These are phyloP conservation scores for Psylliodes chrysocephalus DNA, from an alignment of 2,888 invertebrate species.

Conservation along the genomic window DNA sequence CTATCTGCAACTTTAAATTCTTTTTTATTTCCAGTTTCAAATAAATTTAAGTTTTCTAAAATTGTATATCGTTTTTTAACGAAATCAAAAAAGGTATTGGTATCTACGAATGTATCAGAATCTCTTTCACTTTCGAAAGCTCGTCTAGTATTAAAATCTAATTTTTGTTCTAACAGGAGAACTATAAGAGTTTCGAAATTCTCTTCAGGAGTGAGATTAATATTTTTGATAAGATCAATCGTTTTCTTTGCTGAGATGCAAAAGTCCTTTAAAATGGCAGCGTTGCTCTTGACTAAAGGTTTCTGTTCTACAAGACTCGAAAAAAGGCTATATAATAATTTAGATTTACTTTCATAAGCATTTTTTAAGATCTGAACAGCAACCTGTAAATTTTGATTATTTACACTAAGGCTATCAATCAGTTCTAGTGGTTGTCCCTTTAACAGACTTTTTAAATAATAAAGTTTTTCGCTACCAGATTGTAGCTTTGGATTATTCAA, in stretches of 20 bases:
- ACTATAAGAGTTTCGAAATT: neutral
- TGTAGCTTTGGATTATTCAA: conserved; percentile 3
- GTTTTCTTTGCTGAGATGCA: neutral
- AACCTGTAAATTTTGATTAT: conserved; percentile 10
- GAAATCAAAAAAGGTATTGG: neutral
- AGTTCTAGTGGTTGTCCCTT: neutral
- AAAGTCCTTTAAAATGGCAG: neutral
- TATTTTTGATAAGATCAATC: conserved; percentile 1
- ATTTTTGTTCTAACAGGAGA: conserved; percentile 3
- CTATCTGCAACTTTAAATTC: too few relatives aligned
- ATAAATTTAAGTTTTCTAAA: neutral
- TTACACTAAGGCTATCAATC: conserved; percentile 3
- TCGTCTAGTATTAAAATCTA: conserved; percentile 4
- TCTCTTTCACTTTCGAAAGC: conserved; percentile 14
- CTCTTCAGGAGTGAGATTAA: neutral
- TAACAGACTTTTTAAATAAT: conserved; percentile 1
- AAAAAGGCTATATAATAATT: neutral
- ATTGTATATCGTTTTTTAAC: conserved; percentile 1
- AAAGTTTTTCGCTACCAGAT: conserved; percentile 4
- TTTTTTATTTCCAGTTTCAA: too few relatives aligned
- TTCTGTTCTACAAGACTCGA: neutral
- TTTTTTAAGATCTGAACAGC: neutral
- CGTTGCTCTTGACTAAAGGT: conserved; percentile 1
- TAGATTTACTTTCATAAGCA: neutral
- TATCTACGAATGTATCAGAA: neutral